A percentile compares a stretch with the other conserved stretches of the same genome.
phyloP scores from a whole-genome alignment of 1,140 invertebrate genomes.

The Drosophila tsacasi region DNA sequence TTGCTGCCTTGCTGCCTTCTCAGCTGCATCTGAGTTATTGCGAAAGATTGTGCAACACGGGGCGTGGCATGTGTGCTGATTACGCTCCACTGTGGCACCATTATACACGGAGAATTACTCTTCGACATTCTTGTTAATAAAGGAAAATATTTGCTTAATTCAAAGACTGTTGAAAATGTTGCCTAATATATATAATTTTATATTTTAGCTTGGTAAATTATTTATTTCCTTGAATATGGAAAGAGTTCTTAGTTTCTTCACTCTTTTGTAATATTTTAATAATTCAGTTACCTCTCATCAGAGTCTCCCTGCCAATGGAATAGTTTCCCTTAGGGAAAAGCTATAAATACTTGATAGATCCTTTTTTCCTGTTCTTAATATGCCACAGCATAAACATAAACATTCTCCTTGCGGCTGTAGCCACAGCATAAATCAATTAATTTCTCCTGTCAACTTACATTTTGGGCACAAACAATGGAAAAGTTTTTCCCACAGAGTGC shows the following conservation, averaged over 20 bases:
- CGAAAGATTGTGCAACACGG: constrained; percentile 66
- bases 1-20: constrained; percentile 37
- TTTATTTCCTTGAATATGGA: too few species aligned
- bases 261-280: too few species aligned
- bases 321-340: not conserved
- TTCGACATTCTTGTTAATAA: not conserved
- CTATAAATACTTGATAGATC: constrained; percentile 8
- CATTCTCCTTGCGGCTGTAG: constrained; percentile 29
- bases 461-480: constrained; percentile 60
- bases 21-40: constrained; percentile 56
- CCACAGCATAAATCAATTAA: constrained; percentile 78
- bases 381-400: constrained; percentile 25
- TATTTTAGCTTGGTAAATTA: too few species aligned
- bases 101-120: not conserved
- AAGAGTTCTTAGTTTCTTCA: too few species aligned
- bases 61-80: constrained; percentile 44
- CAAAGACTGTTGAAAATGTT: too few species aligned
- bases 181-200: too few species aligned
- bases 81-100: not conserved
- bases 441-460: constrained; percentile 70
- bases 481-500: constrained; percentile 27
- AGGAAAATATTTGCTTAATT: not conserved
- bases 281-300: too few species aligned
- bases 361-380: constrained; percentile 5
- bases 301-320: not conserved